Percentiles rank a stretch among this genome's conserved stretches.
Evolutionary conservation across 2,113 vertebrate genomes (phyloP).

Genomic region (Glaucidium brasilianum): DNA sequence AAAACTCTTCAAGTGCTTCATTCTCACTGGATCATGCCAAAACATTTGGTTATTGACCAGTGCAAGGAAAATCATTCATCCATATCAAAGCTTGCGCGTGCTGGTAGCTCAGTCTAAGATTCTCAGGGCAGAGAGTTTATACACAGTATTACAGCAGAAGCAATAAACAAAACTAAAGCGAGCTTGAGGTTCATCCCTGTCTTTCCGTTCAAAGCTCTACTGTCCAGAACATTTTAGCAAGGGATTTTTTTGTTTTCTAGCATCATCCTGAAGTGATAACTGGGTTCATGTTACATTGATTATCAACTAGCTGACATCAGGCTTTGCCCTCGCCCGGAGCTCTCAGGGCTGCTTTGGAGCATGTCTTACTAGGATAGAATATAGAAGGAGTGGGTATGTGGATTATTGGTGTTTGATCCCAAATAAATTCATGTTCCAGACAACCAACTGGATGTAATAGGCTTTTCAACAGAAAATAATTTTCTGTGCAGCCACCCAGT

Average conservation of each 20-base stretch:
- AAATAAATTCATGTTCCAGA: neutral
- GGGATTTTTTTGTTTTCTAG: neutral
- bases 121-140: neutral
- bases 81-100: neutral
- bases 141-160: neutral
- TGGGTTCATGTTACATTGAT: neutral
- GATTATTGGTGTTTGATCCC: constrained; percentile 3
- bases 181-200: neutral
- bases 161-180: neutral
- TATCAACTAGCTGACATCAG: neutral
- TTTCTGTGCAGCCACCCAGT: neutral
- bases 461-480: neutral
- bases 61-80: neutral
- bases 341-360: neutral
- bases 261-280: neutral
- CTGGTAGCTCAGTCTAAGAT: neutral
- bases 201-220: neutral
- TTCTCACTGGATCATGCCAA: neutral
- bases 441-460: neutral
- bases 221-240: neutral
- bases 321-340: neutral
- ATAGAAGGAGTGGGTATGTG: neutral
- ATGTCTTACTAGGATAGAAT: neutral
- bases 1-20: neutral
- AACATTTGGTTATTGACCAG: neutral